Base-by-base conservation (phyloP, 1,140 invertebrate species). In the Neelides sp. region DNA sequence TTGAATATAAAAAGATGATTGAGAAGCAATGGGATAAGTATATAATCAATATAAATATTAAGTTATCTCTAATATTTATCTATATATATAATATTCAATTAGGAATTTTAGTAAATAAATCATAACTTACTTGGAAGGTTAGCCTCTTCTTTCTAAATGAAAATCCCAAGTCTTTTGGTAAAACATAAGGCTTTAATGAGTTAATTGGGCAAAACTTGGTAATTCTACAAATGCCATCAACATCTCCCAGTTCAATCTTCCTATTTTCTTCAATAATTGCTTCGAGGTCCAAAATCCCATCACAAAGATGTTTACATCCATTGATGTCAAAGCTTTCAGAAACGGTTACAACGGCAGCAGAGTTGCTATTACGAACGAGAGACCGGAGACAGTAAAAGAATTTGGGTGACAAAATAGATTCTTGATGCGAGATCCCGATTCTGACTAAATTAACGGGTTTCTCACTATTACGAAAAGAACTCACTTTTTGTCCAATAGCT, bases 161-260 rank as follows among this genome's bases (percentile, higher is more conserved):
- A 45, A 60, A 60, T 23, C 58, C 58, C 10, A 60, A 28, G 32
- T 57, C 58, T 36, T 26, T 42, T 4, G 58, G 58, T 15, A 35
- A 35, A 4, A 50, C 48, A 15, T 48, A 35, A 3, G 48, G 43
- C 27, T 57, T 60, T 10, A 57, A 32, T 22, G 51, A 50, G 46
- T 60, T 56, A 8, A 50, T 20, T 7, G 54, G 52, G 13, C 28
- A 26, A 1, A 54, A 13, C 48, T 60, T 60, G 8, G 22, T 19
- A 34, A 60, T 37, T 17, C 53, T 32, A 24, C 58, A 60, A 26
- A 60, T 34, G n/a, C 54, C 58, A 48, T 60, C 58, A 46, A 60
- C 46, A 30, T 37, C 34, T 4, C 55, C 54, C 10, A 57, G 30
- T 36, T 60, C 54, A 37, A 27, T 49, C 22, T 53, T 52, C 32